Evolutionary conservation across 1,140 invertebrate species (phyloP).

Genomic region (Drosophila azteca): DNA sequence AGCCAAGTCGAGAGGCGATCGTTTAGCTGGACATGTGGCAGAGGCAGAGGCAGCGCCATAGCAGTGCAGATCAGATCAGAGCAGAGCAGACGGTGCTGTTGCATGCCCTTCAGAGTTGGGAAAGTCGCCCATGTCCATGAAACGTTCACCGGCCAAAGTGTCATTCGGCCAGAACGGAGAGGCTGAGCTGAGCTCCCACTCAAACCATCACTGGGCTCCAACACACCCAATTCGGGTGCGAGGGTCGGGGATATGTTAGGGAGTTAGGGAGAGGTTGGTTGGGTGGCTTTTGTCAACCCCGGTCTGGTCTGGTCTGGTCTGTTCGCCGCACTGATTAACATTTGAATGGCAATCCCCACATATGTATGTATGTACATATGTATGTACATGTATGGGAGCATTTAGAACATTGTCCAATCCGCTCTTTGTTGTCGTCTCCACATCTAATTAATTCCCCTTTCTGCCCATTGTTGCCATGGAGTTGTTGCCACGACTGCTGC

Average conservation of each 20-base stretch:
- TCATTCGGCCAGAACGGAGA: constrained; percentile 74
- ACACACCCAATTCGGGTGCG: constrained; percentile 44
- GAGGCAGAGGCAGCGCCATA: neutral
- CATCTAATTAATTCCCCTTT: constrained; percentile 79
- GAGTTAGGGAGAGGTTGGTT: constrained; percentile 16
- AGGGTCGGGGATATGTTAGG: constrained; percentile 7
- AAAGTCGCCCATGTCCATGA: constrained; percentile 68
- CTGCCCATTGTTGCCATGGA: constrained; percentile 68
- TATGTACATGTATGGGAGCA: constrained; percentile 13
- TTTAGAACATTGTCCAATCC: constrained; percentile 70
- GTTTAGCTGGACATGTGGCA: constrained; percentile 45
- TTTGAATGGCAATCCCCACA: constrained; percentile 75
- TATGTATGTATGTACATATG: no score
- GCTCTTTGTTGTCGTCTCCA: constrained; percentile 74
- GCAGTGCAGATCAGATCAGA: neutral
- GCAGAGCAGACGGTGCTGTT: constrained; percentile 4
- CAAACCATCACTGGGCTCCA: neutral
- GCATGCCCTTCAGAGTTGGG: constrained; percentile 68
- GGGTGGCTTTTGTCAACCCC: constrained; percentile 64
- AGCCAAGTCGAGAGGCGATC: constrained; percentile 39
- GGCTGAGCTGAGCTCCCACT: constrained; percentile 19
- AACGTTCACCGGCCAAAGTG: constrained; percentile 69
- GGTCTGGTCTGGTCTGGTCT: constrained; percentile 14
- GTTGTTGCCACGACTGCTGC: constrained; percentile 50
- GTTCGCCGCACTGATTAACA: constrained; percentile 75